Evolutionary conservation across 2,113 vertebrate genomes (phyloP).

Genomic region (Gymnorhina tibicen): DNA sequence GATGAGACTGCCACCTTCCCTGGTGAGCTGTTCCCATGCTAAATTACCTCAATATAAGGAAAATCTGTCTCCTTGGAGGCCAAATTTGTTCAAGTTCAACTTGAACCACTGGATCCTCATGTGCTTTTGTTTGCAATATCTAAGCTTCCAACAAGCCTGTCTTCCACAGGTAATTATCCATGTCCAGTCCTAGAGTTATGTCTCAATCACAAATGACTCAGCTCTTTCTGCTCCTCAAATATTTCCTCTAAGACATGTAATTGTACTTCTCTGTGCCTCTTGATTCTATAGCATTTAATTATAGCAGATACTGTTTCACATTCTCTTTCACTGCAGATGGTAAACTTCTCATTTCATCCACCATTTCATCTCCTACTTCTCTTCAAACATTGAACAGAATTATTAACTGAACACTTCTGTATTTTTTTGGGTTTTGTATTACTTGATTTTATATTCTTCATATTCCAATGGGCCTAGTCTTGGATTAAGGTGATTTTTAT

Average conservation of each 20-base stretch:
- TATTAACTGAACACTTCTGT: background rate
- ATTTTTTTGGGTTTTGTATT: background rate
- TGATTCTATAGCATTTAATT: constrained; percentile 3
- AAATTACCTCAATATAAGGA: background rate
- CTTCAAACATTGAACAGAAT: constrained; percentile 13
- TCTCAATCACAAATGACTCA: background rate
- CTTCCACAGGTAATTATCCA: background rate
- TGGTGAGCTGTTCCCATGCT: background rate
- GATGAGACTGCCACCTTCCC: background rate
- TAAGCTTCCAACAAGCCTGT: background rate
- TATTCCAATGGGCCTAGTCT: background rate
- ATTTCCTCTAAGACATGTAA: constrained; percentile 6
- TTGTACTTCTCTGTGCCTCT: background rate
- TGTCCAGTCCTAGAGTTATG: background rate
- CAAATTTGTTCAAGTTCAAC: background rate
- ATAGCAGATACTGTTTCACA: background rate
- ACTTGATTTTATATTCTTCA: background rate
- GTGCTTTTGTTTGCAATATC: background rate
- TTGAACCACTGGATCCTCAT: background rate
- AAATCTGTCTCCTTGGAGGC: background rate
- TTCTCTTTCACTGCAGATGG: background rate
- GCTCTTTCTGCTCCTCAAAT: background rate
- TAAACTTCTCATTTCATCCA: constrained; percentile 14
- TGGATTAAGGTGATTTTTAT: background rate
- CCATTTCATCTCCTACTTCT: background rate